Evolutionary conservation across 2,113 vertebrate species (phyloP), one percentile per base, ranked within the genome.

Genomic region (Thunnus thynnus): DNA sequence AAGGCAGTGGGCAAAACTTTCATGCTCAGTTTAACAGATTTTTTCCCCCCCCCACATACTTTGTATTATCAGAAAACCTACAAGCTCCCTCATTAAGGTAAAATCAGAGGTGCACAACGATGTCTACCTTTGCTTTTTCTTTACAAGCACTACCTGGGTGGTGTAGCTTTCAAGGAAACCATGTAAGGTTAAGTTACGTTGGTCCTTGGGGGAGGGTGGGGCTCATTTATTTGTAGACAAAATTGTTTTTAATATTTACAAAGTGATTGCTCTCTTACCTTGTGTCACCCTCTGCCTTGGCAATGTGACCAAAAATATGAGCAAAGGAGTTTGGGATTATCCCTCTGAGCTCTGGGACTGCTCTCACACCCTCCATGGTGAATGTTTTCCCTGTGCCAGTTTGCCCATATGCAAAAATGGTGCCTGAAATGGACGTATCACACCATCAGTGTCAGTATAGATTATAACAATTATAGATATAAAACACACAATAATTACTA

Each of bases 281-380:
- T 36, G 97, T 99, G 78, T 99, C 98, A 12, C 98, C 98, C 82
- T 99, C 98, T 88, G 98, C 97, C 91, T 99, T 99, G 85, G 98
- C 98, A 90, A 99, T 99, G 90, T 99, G 98, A 76, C 98, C 98
- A 94, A 99, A 99, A 86, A 99, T 94, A 80, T 99, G 98, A 86
- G 98, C 98, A 92, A 99, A 99, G 22, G 98, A 99, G 93, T 99
- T 99, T 22, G 98, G 98, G 75, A 99, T 99, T 85, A 99, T 99
- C 71, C 98, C 98, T 94, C 98, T 91, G 57, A 99, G 97, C 79
- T 99, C 98, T 72, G 98, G 98, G 80, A 99, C 97, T n/a, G 97
- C 97, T 86, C 98, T 95, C 61, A 99, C 97, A 3, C 98, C 98
- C 93, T 99, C 98, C 98, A 99, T 99, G 56, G 98, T 99, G 89